Evolutionary conservation across 2,888 invertebrate genomes (phyloP).

Genomic region (Halictus ligatus): DNA sequence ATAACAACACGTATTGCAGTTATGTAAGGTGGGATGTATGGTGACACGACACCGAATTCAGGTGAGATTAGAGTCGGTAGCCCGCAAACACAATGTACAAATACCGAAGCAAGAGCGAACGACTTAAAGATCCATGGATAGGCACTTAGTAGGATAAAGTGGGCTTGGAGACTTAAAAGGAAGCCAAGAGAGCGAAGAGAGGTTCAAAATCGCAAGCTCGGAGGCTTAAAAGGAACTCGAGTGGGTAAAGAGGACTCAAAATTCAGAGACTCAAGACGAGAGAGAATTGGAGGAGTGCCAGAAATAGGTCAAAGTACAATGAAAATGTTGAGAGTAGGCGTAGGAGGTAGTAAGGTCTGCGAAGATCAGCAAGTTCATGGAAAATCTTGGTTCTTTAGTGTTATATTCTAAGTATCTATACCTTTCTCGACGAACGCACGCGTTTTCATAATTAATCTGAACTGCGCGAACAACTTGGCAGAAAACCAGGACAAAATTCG

Average conservation of each 20-base stretch:
- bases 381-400: neutral
- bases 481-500: neutral
- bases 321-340: neutral
- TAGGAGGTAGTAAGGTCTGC: neutral
- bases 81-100: neutral
- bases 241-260: slow-evolving; percentile 1
- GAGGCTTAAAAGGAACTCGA: neutral
- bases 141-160: neutral
- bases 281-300: neutral
- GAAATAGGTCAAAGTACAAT: slow-evolving; percentile 7
- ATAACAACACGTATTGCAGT: neutral
- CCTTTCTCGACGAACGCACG: neutral
- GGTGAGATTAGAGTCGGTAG: neutral
- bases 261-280: neutral
- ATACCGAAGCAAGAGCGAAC: neutral
- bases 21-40: neutral
- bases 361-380: neutral
- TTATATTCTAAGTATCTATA: neutral
- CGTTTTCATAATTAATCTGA: neutral
- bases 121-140: slow-evolving; percentile 5
- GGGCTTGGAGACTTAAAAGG: neutral
- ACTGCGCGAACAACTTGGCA: neutral
- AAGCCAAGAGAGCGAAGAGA: neutral
- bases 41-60: neutral
- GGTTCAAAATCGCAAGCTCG: slow-evolving; percentile 6